Conservation (phyloP, 2,113 vertebrate species). For the Aramus guarauna region DNA sequence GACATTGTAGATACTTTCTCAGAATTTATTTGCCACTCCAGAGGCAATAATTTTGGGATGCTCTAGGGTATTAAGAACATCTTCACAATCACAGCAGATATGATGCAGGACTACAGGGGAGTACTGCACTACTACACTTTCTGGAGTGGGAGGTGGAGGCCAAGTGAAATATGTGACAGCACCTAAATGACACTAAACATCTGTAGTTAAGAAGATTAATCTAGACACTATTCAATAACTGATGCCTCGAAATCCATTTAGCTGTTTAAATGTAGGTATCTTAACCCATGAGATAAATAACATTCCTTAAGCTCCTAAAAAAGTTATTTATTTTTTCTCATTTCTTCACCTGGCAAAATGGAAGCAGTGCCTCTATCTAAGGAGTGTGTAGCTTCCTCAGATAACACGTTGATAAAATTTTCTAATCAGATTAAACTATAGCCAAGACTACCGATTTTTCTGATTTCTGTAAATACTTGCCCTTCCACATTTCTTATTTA, state of each 20-base stretch:
- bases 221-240: not conserved
- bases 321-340: rapidly evolving
- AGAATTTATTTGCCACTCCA: not conserved
- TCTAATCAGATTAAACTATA: not conserved
- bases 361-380: not conserved
- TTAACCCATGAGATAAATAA: not conserved
- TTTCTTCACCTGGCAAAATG: not conserved
- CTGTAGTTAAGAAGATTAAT: not conserved
- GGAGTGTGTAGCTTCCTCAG: not conserved
- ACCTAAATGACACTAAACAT: not conserved
- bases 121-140: no score
- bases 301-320: not conserved
- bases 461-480: not conserved
- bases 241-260: not conserved
- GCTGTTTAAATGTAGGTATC: not conserved
- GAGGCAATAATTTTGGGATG: not conserved
- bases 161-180: not conserved
- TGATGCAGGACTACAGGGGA: not conserved
- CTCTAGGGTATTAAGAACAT: not conserved
- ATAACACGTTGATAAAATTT: not conserved
- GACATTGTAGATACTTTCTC: not conserved
- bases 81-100: not conserved
- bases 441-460: not conserved
- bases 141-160: not conserved
- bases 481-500: not conserved